Percentiles rank a stretch among this genome's conserved stretches.
phyloP scores from a whole-genome alignment of 2,888 invertebrate genomes.

The Nemoura dubitans region DNA sequence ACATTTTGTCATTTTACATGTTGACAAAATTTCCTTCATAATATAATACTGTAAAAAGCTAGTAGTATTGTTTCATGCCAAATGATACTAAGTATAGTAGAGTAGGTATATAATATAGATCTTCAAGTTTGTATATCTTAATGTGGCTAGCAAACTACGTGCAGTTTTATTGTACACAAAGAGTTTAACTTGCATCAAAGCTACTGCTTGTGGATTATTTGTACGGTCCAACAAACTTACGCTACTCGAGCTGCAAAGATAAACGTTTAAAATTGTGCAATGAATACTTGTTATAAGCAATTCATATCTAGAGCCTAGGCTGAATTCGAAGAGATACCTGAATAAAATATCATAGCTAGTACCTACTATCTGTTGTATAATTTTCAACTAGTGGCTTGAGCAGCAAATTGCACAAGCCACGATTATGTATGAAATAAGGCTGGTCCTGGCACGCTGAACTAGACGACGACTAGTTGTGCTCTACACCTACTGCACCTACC shows the following conservation, averaged over 20 bases:
- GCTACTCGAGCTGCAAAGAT: not conserved
- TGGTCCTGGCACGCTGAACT: slow-evolving; percentile 20
- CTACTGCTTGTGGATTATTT: not conserved
- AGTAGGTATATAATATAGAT: too few species aligned
- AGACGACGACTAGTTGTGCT: not conserved
- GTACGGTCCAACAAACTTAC: not conserved
- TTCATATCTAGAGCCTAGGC: not conserved
- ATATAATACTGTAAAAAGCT: not conserved
- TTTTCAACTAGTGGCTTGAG: not conserved
- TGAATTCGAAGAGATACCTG: not conserved
- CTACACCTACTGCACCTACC: not conserved
- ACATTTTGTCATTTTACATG: not conserved
- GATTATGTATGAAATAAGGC: slow-evolving; percentile 40
- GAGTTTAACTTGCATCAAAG: not conserved
- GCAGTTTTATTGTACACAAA: not conserved
- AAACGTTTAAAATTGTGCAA: not conserved
- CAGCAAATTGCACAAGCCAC: not conserved
- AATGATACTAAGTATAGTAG: not conserved
- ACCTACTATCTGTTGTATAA: slow-evolving; percentile 1
- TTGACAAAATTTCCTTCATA: not conserved
- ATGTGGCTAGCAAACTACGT: not conserved
- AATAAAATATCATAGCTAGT: not conserved
- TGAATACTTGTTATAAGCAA: not conserved
- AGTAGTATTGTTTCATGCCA: not conserved
- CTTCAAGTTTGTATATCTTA: not conserved